Conservation (phyloP, 2,113 vertebrate species). For the Anseranas semipalmata region DNA sequence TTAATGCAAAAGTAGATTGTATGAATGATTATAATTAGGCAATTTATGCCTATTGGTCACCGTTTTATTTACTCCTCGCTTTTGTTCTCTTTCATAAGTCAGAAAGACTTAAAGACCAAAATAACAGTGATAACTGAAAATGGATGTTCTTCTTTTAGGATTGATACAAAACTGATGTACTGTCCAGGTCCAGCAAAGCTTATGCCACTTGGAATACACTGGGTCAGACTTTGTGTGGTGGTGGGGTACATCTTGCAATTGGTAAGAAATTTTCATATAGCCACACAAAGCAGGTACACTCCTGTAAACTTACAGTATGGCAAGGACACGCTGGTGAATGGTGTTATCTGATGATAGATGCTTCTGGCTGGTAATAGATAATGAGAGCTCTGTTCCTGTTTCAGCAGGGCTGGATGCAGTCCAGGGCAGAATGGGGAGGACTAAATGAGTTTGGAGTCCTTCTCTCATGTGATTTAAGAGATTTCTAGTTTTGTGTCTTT, state of each 20-base stretch:
- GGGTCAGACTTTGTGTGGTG: not conserved
- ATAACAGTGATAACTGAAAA: not conserved
- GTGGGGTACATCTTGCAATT: not conserved
- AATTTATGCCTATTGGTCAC: not conserved
- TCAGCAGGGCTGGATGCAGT: not conserved
- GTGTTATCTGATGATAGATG: not conserved
- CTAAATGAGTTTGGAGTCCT: not conserved
- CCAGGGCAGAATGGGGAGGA: not conserved
- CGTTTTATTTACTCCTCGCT: not conserved
- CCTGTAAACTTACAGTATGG: not conserved
- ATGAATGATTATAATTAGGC: conserved; percentile 48
- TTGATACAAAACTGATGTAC: not conserved
- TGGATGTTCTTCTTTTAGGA: not conserved
- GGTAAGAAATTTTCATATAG: not conserved
- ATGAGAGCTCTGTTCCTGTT: not conserved
- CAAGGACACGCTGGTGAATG: not conserved
- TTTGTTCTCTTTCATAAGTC: not conserved
- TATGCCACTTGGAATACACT: not conserved
- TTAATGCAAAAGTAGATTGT: conserved; percentile 40
- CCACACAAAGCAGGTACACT: not conserved
- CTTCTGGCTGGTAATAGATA: not conserved
- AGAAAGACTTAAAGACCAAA: not conserved
- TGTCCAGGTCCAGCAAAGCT: not conserved
- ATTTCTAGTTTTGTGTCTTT: not conserved
- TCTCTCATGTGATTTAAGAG: not conserved